Percentiles rank a stretch among this genome's conserved stretches.
Conservation (phyloP, 2,113 vertebrate species). For the Strix aluco region DNA sequence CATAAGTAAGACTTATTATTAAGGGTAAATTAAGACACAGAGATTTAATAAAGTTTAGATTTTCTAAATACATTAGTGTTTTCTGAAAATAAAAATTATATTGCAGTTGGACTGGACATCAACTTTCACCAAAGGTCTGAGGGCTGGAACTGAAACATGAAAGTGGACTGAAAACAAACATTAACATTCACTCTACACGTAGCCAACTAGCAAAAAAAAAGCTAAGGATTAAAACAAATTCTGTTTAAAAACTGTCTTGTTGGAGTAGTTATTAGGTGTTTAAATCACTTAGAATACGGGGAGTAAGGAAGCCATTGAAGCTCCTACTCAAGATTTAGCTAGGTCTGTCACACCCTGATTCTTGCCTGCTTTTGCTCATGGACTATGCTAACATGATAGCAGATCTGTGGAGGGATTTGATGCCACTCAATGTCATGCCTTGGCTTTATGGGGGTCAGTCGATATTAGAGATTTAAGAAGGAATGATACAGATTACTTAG, state of each 20-base stretch:
- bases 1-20: background rate
- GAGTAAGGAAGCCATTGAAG: background rate
- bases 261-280: background rate
- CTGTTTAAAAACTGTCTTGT: background rate
- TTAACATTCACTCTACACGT: background rate
- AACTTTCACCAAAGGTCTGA: background rate
- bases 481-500: background rate
- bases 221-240: background rate
- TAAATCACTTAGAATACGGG: background rate
- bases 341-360: background rate
- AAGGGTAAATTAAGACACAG: background rate
- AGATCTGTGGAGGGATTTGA: background rate
- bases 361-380: background rate
- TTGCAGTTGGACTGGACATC: background rate
- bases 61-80: background rate
- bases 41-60: background rate
- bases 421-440: background rate
- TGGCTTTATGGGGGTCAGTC: background rate
- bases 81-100: background rate
- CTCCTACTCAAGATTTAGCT: background rate
- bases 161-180: background rate
- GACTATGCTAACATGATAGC: background rate
- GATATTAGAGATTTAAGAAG: background rate
- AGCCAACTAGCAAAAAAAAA: background rate
- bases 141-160: background rate